phyloP scores from a whole-genome alignment of 2,888 invertebrate species.

The Lycia hirtaria region DNA sequence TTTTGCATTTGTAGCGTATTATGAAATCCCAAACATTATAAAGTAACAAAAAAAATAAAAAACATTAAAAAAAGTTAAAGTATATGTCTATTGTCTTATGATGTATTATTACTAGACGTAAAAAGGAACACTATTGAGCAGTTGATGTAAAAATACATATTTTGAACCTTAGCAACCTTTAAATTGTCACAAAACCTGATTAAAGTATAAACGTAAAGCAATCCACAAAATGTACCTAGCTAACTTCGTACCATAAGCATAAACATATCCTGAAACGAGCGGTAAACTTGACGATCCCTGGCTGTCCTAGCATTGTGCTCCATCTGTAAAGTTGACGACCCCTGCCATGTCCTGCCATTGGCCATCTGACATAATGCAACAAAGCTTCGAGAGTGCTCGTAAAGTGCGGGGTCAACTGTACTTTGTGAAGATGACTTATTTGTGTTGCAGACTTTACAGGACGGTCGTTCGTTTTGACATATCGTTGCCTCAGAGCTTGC shows the following conservation, averaged over 20 bases:
- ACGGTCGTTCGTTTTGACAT: too few species aligned
- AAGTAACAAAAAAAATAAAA: too few species aligned
- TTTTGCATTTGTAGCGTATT: too few species aligned
- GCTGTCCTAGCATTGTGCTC: slow-evolving; percentile 2
- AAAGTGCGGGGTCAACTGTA: slow-evolving; percentile 10
- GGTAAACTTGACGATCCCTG: slow-evolving; percentile 1
- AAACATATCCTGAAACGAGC: slow-evolving; percentile 5
- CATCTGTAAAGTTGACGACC: background rate
- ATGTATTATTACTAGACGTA: too few species aligned
- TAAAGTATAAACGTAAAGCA: background rate
- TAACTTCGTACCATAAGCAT: background rate
- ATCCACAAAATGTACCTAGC: background rate
- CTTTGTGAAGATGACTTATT: background rate
- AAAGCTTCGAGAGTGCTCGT: slow-evolving; percentile 4
- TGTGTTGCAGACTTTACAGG: background rate
- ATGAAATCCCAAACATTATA: too few species aligned
- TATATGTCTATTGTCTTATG: too few species aligned
- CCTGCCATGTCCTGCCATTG: slow-evolving; percentile 1
- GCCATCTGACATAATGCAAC: slow-evolving; percentile 8
- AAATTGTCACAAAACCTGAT: background rate
- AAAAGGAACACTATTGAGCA: too few species aligned
- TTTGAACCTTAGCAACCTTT: too few species aligned
- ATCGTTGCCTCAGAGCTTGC: too few species aligned
- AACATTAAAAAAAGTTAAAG: too few species aligned
- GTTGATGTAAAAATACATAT: too few species aligned